Base-by-base conservation (phyloP, 2,797 vertebrate genomes). In the Syngnathus rostellatus region DNA sequence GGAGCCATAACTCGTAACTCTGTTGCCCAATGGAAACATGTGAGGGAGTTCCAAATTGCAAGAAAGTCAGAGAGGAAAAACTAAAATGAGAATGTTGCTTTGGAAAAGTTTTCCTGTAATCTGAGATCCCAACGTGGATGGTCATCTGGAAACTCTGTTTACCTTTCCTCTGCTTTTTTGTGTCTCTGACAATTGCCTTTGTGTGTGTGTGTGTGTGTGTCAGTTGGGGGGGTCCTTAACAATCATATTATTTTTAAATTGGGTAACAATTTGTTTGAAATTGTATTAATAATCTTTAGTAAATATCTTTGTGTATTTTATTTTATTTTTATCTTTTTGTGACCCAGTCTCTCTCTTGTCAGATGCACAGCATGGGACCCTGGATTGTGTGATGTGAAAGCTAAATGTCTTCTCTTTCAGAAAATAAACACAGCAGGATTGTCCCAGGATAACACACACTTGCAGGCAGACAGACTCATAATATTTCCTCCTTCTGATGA, bases 401-500 rank as follows among this genome's bases (percentile, higher is more conserved):
- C 81, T 81, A 70, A 81, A 82, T 66, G 70, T 88, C 87, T 86
- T 83, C 83, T 58, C 78, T 88, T 88, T 86, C 87, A 85, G 68
- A 90, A 90, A 89, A 89, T 88, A 91, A 90, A 90, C 88, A 87
- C 75, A 71, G 76, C 69, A 70, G 74, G 80, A 90, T 81, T 83
- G 85, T 89, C 84, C 83, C 80, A 77, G 81, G 82, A 82, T 87
- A 87, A 85, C 68, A 73, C 77, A 87, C 81, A 78, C 79, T 81
- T 77, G 78, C 79, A 75, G 63, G 81, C 82, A 90, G 87, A 88
- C 87, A 71, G 81, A 85, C 76, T 83, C 83, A 86, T 74, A 86
- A 89, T 87, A 89, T 86, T 83, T 80, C 85, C 74, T 73, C 83
- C 72, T 77, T 79, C 72, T 78, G 83, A 86, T 84, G 86, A 90